Base-by-base conservation (phyloP, 2,797 vertebrate genomes). In the Gallinago nigripennis region DNA sequence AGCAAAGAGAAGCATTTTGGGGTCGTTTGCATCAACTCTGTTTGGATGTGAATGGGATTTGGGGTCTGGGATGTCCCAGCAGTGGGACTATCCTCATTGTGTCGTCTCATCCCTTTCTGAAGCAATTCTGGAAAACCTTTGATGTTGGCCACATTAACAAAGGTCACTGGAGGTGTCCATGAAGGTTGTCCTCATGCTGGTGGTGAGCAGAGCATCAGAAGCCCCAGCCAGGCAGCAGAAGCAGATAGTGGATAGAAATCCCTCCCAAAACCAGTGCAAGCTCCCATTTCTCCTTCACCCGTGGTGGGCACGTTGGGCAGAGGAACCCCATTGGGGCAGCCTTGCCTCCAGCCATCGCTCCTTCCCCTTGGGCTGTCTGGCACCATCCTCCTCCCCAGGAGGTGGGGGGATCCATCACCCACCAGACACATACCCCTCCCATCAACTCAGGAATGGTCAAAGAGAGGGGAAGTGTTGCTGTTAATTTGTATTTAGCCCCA, bases 401-500 rank as follows among this genome's bases (percentile, higher is more conserved):
- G 24, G 21, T 4, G 0, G 39, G 43, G 17, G 9, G 5, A 6
- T 65, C 31, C 18, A n/a, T 19, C 72, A 51, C 48, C 19, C 5
- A 0, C 27, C 37, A 1, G 1, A 9, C 35, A 9, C 16, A 5
- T 50, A 25, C 11, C 28, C 54, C n/a, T 16, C 19, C 16, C 28
- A 7, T 30, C 3, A 3, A 50, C 39, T 48, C 1, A 0, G 14
- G 37, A 43, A 14, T 4, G 8, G 12, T 43, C 19, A 28, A 16
- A 60, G 39, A 39, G 35, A 33, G 28, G 13, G 20, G 21, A 76
- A 9, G 1, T 46, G 41, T 45, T 65, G 31, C 57, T 76, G n/a
- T n/a, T 90, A 25, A 24, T 17, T 50, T 15, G 12, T 24, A 30
- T 76, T 70, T 60, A 65, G 31, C 21, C 35, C 45, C 46, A 24